These are phyloP conservation scores for Drosophila kurseongensis DNA, from an alignment of 1,140 invertebrate genomes.

Conservation along the genomic window DNA sequence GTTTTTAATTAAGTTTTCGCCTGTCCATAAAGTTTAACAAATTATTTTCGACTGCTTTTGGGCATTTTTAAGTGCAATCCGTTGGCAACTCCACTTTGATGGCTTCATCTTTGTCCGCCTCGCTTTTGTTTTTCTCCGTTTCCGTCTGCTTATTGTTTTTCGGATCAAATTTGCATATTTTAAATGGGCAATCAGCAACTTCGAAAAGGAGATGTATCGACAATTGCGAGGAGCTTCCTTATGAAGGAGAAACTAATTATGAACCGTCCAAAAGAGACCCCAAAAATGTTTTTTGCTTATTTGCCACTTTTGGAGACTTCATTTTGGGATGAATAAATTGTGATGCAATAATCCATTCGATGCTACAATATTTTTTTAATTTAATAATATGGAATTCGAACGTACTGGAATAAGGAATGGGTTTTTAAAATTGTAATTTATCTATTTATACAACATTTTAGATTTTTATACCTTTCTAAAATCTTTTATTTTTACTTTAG, in stretches of 20 bases:
- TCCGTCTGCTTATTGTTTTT: constrained; percentile 17
- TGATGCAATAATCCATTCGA: constrained; percentile 1
- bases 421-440: too few relatives aligned
- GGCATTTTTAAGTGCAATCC: constrained; percentile 50
- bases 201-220: constrained; percentile 44
- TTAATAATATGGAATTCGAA: background rate
- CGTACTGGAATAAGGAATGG: too few relatives aligned
- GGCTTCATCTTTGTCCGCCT: constrained; percentile 59
- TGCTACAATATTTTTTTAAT: background rate
- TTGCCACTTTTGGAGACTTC: constrained; percentile 1
- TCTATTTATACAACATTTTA: too few relatives aligned
- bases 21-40: constrained; percentile 78
- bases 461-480: too few relatives aligned
- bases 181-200: constrained; percentile 61
- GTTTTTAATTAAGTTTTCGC: constrained; percentile 79
- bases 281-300: background rate
- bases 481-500: too few relatives aligned
- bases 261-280: background rate
- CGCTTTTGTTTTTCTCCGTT: constrained; percentile 16
- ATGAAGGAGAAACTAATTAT: constrained; percentile 58
- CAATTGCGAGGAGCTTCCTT: constrained; percentile 49
- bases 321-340: background rate
- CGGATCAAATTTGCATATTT: constrained; percentile 69
- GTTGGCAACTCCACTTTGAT: constrained; percentile 61
- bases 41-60: constrained; percentile 42